A percentile compares a stretch with the other conserved stretches of the same genome.
These are phyloP conservation scores for Drosophila azteca DNA, from an alignment of 1,140 invertebrate species.

Conservation along the genomic window DNA sequence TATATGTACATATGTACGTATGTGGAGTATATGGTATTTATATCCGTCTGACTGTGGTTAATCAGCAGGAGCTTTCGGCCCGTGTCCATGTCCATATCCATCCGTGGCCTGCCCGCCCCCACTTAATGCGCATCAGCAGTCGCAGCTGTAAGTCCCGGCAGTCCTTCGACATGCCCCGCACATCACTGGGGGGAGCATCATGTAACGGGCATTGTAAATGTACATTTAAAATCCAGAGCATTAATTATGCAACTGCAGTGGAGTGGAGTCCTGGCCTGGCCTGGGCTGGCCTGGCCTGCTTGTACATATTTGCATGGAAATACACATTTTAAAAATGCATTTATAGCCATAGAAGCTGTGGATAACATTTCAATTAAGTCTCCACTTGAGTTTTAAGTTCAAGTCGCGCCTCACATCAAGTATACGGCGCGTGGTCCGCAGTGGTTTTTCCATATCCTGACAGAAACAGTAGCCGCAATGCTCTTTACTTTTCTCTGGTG, in stretches of 20 bases:
- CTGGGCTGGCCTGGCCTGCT: neutral
- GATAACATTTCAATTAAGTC: conserved; percentile 68
- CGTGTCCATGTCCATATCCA: conserved; percentile 1
- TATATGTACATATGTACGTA: neutral
- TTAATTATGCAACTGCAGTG: conserved; percentile 65
- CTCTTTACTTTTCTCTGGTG: conserved; percentile 3
- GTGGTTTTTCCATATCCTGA: conserved; percentile 2
- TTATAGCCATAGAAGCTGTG: conserved; percentile 38
- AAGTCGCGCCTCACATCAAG: conserved; percentile 32
- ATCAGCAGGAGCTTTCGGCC: conserved; percentile 8
- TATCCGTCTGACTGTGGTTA: conserved; percentile 35
- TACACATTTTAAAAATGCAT: conserved; percentile 36
- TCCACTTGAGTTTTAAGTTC: conserved; percentile 50
- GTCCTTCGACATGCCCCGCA: no score
- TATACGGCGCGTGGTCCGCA: conserved; percentile 21
- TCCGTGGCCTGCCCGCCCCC: conserved; percentile 29
- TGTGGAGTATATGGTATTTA: conserved; percentile 7
- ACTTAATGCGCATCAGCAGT: conserved; percentile 63
- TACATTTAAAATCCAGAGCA: conserved; percentile 69
- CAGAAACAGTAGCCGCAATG: conserved; percentile 20
- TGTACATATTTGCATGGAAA: conserved; percentile 1
- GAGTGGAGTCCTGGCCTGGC: conserved; percentile 1
- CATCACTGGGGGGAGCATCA: conserved; percentile 33
- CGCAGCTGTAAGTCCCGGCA: no score
- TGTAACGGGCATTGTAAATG: conserved; percentile 61